Evolutionary conservation across 2,888 invertebrate genomes (phyloP), one percentile per base, ranked within the genome.

Genomic region (Pyrrhia umbra): DNA sequence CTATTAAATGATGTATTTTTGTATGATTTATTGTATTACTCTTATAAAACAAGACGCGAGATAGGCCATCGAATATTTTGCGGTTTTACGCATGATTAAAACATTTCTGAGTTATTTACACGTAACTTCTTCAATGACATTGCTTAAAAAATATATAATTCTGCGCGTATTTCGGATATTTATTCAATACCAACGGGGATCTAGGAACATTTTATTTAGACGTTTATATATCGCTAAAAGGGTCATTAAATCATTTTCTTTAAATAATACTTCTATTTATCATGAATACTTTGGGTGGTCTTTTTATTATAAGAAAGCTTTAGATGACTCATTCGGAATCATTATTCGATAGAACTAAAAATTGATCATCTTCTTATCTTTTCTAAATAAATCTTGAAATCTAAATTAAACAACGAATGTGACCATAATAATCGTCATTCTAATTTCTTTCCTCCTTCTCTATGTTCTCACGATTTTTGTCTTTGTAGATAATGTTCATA

Each of bases 1-100:
- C 85, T 88, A 88, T 86, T 87, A 87, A 75, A 85, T 65, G 67
- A 71, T 85, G 83, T 90, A 87, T 88, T 90, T 90, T 86, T 73
- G 65, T 85, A 83, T 90, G 89, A 92, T 91, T 90, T 91, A 92
- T 91, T 67, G 23, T 59, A 34, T 45, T 49, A 69, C 61, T 72
- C 58, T 74, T 68, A 82, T 80, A 83, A 84, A 88, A 88, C 82
- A 83, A 81, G 77, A 72, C 72, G 67, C 74, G 70, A 60, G 75
- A 80, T 80, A 70, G 80, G 66, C 81, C 72, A 80, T 80, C 67
- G 70, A 76, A 80, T 77, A 81, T 83, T 82, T 79, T 73, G 70
- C 72, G 77, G 63, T 82, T 81, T 81, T 65, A 76, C 65, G 73
- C 81, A 80, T 81, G 60, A 65, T 76, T 74, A 71, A 65, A 73